These are phyloP conservation scores for Temnothorax unifasciatus DNA, from an alignment of 2,888 invertebrate species.

Conservation along the genomic window DNA sequence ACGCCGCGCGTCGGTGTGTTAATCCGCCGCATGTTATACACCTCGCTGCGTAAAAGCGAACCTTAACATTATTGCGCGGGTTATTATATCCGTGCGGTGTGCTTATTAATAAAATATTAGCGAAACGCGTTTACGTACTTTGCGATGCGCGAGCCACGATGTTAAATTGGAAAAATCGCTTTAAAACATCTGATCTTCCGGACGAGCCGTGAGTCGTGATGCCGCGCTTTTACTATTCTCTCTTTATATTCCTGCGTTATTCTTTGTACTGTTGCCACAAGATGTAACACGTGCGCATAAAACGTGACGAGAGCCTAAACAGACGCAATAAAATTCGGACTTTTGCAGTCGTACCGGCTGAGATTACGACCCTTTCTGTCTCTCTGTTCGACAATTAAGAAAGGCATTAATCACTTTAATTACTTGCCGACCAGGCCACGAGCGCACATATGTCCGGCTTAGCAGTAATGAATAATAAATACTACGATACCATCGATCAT, in stretches of 20 bases:
- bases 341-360: conserved; percentile 42
- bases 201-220: no score
- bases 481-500: conserved; percentile 73
- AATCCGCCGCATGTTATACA: neutral
- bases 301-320: neutral
- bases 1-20: neutral
- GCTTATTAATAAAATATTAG: conserved; percentile 26
- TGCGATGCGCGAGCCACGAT: neutral
- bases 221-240: neutral
- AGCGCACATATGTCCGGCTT: conserved; percentile 49
- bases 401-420: conserved; percentile 76
- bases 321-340: conserved; percentile 46
- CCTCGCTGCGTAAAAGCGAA: neutral
- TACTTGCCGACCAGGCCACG: conserved; percentile 62
- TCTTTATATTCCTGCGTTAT: neutral
- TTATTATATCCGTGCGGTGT: neutral
- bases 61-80: neutral
- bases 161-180: conserved; percentile 9
- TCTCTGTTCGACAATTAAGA: conserved; percentile 61
- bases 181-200: neutral
- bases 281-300: neutral
- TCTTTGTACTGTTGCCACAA: neutral
- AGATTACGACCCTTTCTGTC: conserved; percentile 37
- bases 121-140: neutral
- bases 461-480: conserved; percentile 75